Evolutionary conservation across 35 echinoderm and acorn worm genomes (phyloP).

Genomic region (Stichopus chloronotus): DNA sequence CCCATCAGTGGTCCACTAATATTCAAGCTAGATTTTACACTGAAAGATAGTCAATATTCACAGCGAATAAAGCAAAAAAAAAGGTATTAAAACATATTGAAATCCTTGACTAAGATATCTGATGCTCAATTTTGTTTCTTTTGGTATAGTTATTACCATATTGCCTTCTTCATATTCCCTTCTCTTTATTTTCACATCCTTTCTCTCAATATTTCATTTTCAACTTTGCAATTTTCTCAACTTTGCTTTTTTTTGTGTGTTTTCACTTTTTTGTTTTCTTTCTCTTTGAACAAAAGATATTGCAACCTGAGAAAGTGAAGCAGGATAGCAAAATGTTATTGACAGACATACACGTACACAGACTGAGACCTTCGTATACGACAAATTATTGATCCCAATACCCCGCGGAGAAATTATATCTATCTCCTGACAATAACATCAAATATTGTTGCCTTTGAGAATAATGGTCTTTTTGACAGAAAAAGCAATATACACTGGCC

Average conservation of each 20-base stretch:
- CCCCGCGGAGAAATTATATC: slow-evolving; percentile 51
- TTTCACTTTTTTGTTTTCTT: neutral
- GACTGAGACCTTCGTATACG: slow-evolving; percentile 39
- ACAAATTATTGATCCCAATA: slow-evolving; percentile 53
- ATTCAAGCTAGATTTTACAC: neutral
- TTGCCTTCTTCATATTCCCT: neutral
- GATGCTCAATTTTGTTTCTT: neutral
- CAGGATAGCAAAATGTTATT: neutral
- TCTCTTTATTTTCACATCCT: neutral
- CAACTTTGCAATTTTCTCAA: neutral
- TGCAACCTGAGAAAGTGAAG: neutral
- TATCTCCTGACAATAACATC: slow-evolving; percentile 56
- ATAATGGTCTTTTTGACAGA: slow-evolving; percentile 15
- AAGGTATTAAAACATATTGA: neutral
- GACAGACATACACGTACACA: neutral
- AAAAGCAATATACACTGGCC: slow-evolving; percentile 35
- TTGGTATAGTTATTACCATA: too few relatives aligned
- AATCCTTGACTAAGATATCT: neutral
- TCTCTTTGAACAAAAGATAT: neutral
- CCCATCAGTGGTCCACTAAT: too few relatives aligned
- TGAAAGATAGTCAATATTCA: slow-evolving; percentile 6
- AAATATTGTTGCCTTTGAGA: slow-evolving; percentile 49
- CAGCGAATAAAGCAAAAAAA: neutral
- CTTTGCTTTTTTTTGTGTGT: neutral
- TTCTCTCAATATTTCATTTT: neutral